phyloP scores from a whole-genome alignment of 2,888 invertebrate genomes.

The Aphrophora alni region DNA sequence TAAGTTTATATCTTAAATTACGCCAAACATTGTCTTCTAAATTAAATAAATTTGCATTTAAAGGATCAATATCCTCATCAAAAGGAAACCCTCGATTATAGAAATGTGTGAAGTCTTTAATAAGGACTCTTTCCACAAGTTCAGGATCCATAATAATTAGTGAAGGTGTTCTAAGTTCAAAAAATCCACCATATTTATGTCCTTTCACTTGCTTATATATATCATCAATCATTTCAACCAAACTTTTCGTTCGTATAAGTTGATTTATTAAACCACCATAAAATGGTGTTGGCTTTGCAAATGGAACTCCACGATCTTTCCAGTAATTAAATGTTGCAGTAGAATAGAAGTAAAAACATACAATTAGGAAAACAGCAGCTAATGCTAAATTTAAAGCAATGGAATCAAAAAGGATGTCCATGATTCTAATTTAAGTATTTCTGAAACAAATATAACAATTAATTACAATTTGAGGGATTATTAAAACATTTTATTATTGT shows the following conservation, averaged over 20 bases:
- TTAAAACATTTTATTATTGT: no score
- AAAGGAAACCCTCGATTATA: slow-evolving; percentile 40
- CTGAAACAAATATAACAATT: no score
- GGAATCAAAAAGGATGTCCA: background rate
- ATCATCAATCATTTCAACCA: background rate
- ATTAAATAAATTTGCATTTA: slow-evolving; percentile 43
- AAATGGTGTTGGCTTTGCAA: slow-evolving; percentile 55
- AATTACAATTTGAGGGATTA: no score
- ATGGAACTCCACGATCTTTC: slow-evolving; percentile 56
- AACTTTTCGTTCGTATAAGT: background rate
- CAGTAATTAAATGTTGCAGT: slow-evolving; percentile 57
- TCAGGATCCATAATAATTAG: slow-evolving; percentile 31
- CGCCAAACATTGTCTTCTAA: slow-evolving; percentile 55
- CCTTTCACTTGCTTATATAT: slow-evolving; percentile 26
- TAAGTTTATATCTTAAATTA: slow-evolving; percentile 55
- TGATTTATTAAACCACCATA: slow-evolving; percentile 56
- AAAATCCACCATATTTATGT: slow-evolving; percentile 25
- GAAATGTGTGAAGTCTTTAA: slow-evolving; percentile 47
- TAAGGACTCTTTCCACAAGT: slow-evolving; percentile 39
- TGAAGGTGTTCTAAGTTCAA: slow-evolving; percentile 12
- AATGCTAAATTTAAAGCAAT: background rate
- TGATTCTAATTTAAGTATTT: background rate
- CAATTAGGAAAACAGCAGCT: background rate
- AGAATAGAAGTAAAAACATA: slow-evolving; percentile 52
- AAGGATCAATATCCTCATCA: slow-evolving; percentile 42